These are phyloP conservation scores for Oreochromis spilurus DNA, from an alignment of 2,113 vertebrate genomes.

Conservation along the genomic window DNA sequence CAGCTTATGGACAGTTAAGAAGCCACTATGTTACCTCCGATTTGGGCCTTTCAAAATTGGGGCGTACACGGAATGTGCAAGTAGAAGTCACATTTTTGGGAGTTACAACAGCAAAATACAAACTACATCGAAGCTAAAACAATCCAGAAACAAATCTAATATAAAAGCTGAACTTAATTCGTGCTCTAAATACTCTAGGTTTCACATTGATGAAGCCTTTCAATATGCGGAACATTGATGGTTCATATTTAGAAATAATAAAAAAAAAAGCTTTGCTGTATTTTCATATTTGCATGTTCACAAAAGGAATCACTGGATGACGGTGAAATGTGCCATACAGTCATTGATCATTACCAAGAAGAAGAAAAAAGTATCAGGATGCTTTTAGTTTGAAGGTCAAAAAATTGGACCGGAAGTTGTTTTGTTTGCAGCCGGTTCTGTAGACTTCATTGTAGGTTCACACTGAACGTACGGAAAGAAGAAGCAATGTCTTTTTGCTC, in stretches of 20 bases:
- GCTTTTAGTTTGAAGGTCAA: neutral
- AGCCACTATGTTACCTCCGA: neutral
- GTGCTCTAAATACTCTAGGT: neutral
- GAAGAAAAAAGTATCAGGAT: neutral
- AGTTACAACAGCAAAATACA: neutral
- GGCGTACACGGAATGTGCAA: too few relatives aligned
- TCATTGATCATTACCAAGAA: neutral
- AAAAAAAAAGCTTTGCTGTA: neutral
- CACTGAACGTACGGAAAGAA: neutral
- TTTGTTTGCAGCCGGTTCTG: neutral
- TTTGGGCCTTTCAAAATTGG: neutral
- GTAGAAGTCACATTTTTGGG: neutral
- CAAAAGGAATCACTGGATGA: neutral
- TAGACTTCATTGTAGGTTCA: neutral
- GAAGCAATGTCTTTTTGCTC: slow-evolving; percentile 83
- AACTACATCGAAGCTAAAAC: neutral
- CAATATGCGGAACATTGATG: neutral
- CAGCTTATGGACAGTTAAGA: neutral
- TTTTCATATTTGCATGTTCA: neutral
- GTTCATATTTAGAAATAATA: neutral
- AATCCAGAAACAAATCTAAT: neutral
- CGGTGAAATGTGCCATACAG: neutral
- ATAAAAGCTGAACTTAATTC: neutral
- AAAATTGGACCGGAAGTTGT: neutral
- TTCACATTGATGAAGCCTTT: neutral